Conservation (phyloP, 2,888 invertebrate species). For the Synergus gifuensis region DNA sequence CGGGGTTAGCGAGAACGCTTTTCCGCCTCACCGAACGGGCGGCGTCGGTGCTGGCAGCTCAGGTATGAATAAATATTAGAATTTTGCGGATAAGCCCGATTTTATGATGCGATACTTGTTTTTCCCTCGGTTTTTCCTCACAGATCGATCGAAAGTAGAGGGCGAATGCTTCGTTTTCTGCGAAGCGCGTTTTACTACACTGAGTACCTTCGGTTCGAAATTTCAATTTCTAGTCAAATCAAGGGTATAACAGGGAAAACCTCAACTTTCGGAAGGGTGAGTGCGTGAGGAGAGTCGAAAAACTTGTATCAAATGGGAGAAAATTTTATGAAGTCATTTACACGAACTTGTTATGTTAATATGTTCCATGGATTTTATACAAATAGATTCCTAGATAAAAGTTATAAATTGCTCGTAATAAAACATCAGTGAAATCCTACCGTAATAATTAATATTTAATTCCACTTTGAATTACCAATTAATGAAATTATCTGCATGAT, state of each 20-base stretch:
- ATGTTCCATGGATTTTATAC: not conserved
- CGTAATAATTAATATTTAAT: no score
- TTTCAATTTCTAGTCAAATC: conserved; percentile 34
- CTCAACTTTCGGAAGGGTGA: not conserved
- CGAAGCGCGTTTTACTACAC: conserved; percentile 21
- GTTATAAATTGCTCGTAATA: no score
- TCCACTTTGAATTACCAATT: no score
- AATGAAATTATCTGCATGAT: no score
- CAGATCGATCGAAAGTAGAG: conserved; percentile 67
- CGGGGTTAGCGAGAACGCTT: conserved; percentile 72
- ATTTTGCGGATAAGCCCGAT: conserved; percentile 73
- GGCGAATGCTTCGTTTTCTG: conserved; percentile 49
- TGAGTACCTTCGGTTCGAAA: conserved; percentile 25
- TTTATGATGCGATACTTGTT: conserved; percentile 74
- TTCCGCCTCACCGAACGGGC: conserved; percentile 70
- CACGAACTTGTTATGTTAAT: not conserved
- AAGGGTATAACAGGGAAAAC: not conserved
- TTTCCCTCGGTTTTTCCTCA: conserved; percentile 57
- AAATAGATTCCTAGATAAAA: no score
- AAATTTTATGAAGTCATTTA: not conserved
- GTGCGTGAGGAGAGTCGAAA: not conserved
- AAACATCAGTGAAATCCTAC: no score
- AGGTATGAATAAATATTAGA: conserved; percentile 76
- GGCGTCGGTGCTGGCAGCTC: conserved; percentile 51
- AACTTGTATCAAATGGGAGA: not conserved